Conservation (phyloP, 2,888 invertebrate species). For the Oligia strigilis region DNA sequence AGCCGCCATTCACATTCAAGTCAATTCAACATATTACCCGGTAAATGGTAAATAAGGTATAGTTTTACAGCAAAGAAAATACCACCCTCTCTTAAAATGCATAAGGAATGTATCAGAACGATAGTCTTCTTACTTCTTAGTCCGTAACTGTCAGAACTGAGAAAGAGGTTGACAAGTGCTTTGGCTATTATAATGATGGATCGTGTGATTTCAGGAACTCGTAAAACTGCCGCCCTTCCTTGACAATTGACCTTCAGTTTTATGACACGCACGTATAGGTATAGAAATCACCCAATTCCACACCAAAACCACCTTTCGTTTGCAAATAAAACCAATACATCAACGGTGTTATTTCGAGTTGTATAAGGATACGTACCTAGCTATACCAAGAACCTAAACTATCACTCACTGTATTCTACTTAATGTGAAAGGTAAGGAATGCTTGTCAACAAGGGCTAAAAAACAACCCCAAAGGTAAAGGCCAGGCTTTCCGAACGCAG, state of each 20-base stretch:
- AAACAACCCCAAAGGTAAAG: slow-evolving; percentile 45
- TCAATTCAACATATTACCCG: too few relatives aligned
- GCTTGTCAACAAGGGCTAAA: slow-evolving; percentile 50
- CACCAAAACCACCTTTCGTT: slow-evolving; percentile 8
- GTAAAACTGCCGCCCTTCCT: not conserved
- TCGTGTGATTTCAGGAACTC: not conserved
- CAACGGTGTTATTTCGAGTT: slow-evolving; percentile 9
- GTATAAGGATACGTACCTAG: slow-evolving; percentile 6
- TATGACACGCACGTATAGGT: not conserved
- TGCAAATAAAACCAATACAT: slow-evolving; percentile 25
- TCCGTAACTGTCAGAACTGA: not conserved
- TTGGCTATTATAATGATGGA: not conserved
- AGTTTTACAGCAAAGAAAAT: not conserved
- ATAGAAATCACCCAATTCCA: not conserved
- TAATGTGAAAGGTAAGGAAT: slow-evolving; percentile 24
- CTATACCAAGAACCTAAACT: not conserved
- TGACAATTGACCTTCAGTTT: slow-evolving; percentile 9
- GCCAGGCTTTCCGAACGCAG: slow-evolving; percentile 40
- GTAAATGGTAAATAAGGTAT: too few relatives aligned
- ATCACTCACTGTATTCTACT: slow-evolving; percentile 22
- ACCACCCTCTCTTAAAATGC: not conserved
- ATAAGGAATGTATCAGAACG: not conserved
- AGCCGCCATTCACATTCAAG: too few relatives aligned
- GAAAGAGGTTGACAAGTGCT: not conserved
- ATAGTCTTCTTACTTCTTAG: not conserved